These are phyloP conservation scores for Leptosomus discolor DNA, from an alignment of 2,113 vertebrate species.

Conservation along the genomic window DNA sequence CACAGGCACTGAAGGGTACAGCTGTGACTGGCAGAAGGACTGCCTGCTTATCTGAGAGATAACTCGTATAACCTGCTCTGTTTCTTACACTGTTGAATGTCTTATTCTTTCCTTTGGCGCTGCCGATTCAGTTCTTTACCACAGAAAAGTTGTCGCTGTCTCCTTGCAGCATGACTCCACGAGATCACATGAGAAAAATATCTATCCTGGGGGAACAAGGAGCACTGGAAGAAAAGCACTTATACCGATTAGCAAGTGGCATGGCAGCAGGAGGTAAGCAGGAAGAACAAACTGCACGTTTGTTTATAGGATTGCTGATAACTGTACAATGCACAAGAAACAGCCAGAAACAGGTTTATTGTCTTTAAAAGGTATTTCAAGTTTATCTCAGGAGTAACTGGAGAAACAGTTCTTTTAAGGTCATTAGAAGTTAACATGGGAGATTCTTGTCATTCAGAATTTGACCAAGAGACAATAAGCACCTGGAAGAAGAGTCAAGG, in stretches of 20 bases:
- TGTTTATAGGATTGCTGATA: neutral
- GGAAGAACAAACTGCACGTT: neutral
- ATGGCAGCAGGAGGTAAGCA: constrained; percentile 87
- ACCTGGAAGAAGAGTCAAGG: neutral
- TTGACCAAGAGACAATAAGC: neutral
- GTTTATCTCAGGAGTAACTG: neutral
- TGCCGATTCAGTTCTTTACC: neutral
- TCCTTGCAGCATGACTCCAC: constrained; percentile 80
- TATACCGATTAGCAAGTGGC: constrained; percentile 82
- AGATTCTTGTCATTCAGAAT: neutral
- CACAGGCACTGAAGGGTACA: neutral
- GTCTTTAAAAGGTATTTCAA: neutral
- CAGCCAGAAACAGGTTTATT: neutral
- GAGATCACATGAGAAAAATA: constrained; percentile 86
- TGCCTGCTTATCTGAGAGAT: neutral
- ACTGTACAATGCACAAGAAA: neutral
- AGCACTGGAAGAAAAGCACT: constrained; percentile 84
- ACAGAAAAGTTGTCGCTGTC: neutral
- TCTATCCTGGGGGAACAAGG: constrained; percentile 82
- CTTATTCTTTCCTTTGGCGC: neutral
- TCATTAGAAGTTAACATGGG: neutral
- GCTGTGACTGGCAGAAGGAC: neutral
- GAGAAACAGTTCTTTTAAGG: neutral
- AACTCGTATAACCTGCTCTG: neutral
- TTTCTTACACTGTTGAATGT: neutral